A percentile compares a stretch with the other conserved stretches of the same genome.
Conservation (phyloP, 1,140 invertebrate genomes). For the Bombus difficillimus region DNA sequence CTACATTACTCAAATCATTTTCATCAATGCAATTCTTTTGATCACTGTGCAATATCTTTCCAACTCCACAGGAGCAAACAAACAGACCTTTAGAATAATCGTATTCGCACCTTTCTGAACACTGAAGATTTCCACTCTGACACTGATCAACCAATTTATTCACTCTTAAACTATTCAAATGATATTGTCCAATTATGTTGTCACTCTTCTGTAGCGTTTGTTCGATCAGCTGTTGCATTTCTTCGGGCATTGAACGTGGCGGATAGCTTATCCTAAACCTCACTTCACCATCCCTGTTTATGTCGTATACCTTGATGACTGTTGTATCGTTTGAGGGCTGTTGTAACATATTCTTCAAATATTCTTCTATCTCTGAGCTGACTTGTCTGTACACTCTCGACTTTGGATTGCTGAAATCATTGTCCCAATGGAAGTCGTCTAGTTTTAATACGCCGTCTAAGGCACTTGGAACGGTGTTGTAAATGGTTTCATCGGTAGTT, state of each 20-base stretch:
- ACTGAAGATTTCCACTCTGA: slow-evolving; percentile 88
- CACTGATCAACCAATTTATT: slow-evolving; percentile 87
- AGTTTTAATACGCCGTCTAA: slow-evolving; percentile 87
- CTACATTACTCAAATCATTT: slow-evolving; percentile 71
- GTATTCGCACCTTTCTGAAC: slow-evolving; percentile 90
- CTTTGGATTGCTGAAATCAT: slow-evolving; percentile 84
- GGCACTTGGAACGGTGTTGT: slow-evolving; percentile 85
- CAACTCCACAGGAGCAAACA: slow-evolving; percentile 87
- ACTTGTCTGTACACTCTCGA: slow-evolving; percentile 86
- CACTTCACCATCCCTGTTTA: slow-evolving; percentile 79
- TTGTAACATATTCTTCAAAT: slow-evolving; percentile 82
- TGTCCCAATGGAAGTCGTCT: slow-evolving; percentile 86
- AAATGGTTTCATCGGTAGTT: slow-evolving; percentile 81
- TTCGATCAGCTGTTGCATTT: slow-evolving; percentile 74
- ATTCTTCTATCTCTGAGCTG: slow-evolving; percentile 83
- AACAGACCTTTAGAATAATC: slow-evolving; percentile 86
- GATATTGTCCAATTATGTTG: slow-evolving; percentile 74
- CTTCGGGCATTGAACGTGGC: slow-evolving; percentile 64
- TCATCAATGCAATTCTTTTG: slow-evolving; percentile 80
- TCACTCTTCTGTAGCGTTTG: slow-evolving; percentile 69
- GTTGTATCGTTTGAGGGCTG: slow-evolving; percentile 75
- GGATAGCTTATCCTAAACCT: slow-evolving; percentile 78
- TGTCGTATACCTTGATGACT: slow-evolving; percentile 85
- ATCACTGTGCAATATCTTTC: slow-evolving; percentile 80
- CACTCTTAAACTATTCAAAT: slow-evolving; percentile 71